Evolutionary conservation across 2,797 vertebrate genomes (phyloP), one percentile per base, ranked within the genome.

Genomic region (Labeo calbasu): DNA sequence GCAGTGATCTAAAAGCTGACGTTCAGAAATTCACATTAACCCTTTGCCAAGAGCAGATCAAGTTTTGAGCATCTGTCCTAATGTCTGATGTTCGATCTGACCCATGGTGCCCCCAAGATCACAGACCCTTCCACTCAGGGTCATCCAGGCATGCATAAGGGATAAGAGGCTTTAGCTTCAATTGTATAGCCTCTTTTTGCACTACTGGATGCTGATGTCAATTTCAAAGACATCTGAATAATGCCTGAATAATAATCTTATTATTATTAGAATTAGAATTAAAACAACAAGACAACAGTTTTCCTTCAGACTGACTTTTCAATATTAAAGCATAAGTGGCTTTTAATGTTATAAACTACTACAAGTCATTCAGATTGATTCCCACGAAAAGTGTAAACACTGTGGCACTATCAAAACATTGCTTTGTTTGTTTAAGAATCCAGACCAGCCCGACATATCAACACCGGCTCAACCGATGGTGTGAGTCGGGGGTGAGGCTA

Each of bases 41-140:
- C 63, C 65, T 12, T 69, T 75, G 46, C 48, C 59, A 75, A 76
- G 69, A 66, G 32, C 48, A 32, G 4, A 48, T 72, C 12, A 66
- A 50, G 57, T 43, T 36, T 36, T 13, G 14, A 8, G 15, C 4
- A 2, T 53, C n/a, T 77, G 32, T 69, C n/a, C 40, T 57, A 69
- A 79, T 48, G 40, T 14, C 59, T 40, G 0, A 40, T 68, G 59
- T 68, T 28, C 2, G 9, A 14, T 46, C 32, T 77, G 70, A 75
- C 70, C 46, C 57, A 36, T 13, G 15, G 19, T 82, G 72, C 19
- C 63, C 32, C 4, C 1, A 77, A 76, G 21, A 68, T 55, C 81
- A 55, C 63, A 5, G 8, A 48, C 17, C 72, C 23, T 25, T 77
- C 19, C 11, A 73, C 57, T 53, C 19, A 12, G 48, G 36, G 7